Conservation (phyloP, 2,113 vertebrate genomes). For the Eleginops maclovinus region DNA sequence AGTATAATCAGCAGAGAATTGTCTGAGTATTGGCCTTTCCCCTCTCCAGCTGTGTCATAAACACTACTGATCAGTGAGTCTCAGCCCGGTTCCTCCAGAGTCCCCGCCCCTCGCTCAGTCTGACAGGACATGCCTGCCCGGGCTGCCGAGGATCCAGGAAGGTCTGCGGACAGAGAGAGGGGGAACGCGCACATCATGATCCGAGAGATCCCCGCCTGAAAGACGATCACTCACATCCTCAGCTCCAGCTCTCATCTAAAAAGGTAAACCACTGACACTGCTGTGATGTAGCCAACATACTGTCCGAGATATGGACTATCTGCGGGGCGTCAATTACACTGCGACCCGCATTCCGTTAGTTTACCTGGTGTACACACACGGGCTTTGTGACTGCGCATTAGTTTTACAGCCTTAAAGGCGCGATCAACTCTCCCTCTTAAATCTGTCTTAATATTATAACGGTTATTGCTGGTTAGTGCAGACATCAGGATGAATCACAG, state of each 20-base stretch:
- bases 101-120: conserved; percentile 48
- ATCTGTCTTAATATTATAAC: background rate
- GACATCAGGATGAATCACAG: conserved; percentile 19
- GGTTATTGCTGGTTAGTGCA: background rate
- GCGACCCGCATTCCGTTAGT: background rate
- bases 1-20: background rate
- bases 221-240: conserved; percentile 2
- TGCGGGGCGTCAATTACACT: background rate
- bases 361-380: background rate
- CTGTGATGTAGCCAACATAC: background rate
- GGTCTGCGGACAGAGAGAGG: conserved; percentile 25
- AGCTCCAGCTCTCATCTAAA: conserved; percentile 9
- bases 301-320: background rate
- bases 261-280: conserved; percentile 44
- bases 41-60: conserved; percentile 60
- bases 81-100: no score
- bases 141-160: conserved; percentile 44
- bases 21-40: background rate
- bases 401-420: background rate
- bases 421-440: background rate
- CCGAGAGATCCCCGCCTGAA: conserved; percentile 14
- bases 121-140: conserved; percentile 34
- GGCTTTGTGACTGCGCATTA: background rate
- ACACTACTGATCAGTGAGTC: conserved; percentile 19
- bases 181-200: conserved; percentile 41